Conservation (phyloP, 2,888 invertebrate genomes). For the Acanthoscelides obtectus region DNA sequence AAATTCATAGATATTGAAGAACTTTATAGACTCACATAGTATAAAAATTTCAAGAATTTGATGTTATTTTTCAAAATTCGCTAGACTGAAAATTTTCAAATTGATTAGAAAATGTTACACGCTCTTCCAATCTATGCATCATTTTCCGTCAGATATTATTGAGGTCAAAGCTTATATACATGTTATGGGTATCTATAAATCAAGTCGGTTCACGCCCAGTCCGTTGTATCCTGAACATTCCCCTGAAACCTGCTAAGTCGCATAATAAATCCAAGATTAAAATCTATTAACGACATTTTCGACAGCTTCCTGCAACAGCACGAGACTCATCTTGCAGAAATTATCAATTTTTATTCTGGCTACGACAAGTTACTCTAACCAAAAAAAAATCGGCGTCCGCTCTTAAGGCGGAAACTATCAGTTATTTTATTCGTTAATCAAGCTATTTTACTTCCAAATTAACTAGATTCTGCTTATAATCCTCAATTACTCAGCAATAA, state of each 20-base stretch:
- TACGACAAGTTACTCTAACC: not conserved
- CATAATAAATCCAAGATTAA: not conserved
- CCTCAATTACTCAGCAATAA: not conserved
- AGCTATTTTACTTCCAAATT: not conserved
- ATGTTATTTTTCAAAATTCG: too few relatives aligned
- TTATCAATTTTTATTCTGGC: not conserved
- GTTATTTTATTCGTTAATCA: not conserved
- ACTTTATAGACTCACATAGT: too few relatives aligned
- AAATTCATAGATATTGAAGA: too few relatives aligned
- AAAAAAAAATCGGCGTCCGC: not conserved
- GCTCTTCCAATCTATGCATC: too few relatives aligned
- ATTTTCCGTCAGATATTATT: too few relatives aligned
- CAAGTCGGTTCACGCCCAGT: too few relatives aligned
- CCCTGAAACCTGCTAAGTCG: not conserved
- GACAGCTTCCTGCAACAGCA: not conserved
- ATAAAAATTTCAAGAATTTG: too few relatives aligned
- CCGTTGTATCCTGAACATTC: too few relatives aligned
- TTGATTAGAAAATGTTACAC: too few relatives aligned
- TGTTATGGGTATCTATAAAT: too few relatives aligned
- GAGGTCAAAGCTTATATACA: too few relatives aligned
- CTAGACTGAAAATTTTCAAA: too few relatives aligned
- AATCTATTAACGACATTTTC: not conserved
- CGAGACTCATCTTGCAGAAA: not conserved
- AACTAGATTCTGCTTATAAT: not conserved
- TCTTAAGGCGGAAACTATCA: not conserved